Evolutionary conservation across 2,113 vertebrate species (phyloP).

Genomic region (Stomatorhinus ivindoensis): DNA sequence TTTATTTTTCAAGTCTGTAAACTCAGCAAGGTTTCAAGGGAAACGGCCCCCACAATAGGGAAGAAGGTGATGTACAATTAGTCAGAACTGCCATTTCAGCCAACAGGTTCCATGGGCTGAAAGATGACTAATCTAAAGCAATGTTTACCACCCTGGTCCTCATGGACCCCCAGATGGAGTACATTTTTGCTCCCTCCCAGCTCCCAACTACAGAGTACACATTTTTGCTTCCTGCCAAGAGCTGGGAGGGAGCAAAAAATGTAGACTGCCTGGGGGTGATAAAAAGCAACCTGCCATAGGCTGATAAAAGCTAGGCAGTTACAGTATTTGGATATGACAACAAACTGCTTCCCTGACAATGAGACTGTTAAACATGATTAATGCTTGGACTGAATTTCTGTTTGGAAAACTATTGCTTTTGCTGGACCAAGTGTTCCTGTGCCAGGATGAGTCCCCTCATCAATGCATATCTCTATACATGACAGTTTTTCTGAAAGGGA

Average conservation of each 20-base stretch:
- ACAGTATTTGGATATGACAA: neutral
- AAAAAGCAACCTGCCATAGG: neutral
- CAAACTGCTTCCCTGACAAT: neutral
- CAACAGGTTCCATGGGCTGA: neutral
- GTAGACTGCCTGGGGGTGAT: neutral
- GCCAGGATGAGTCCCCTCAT: no score
- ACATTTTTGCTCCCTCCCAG: neutral
- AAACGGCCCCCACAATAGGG: neutral
- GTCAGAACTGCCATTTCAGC: neutral
- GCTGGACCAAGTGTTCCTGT: neutral
- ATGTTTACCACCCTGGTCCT: neutral
- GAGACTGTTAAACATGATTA: neutral
- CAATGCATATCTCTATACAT: neutral
- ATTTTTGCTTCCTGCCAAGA: neutral
- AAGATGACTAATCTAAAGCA: neutral
- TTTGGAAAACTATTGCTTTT: neutral
- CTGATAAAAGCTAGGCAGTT: neutral
- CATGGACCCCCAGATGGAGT: neutral
- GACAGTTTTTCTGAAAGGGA: neutral
- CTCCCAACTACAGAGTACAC: neutral
- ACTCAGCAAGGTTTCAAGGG: neutral
- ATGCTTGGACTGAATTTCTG: neutral
- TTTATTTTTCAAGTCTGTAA: neutral
- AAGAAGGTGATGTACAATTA: neutral
- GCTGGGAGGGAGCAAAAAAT: neutral